Base-by-base conservation (phyloP, 2,888 invertebrate genomes). In the Hydrotaea diabolus region DNA sequence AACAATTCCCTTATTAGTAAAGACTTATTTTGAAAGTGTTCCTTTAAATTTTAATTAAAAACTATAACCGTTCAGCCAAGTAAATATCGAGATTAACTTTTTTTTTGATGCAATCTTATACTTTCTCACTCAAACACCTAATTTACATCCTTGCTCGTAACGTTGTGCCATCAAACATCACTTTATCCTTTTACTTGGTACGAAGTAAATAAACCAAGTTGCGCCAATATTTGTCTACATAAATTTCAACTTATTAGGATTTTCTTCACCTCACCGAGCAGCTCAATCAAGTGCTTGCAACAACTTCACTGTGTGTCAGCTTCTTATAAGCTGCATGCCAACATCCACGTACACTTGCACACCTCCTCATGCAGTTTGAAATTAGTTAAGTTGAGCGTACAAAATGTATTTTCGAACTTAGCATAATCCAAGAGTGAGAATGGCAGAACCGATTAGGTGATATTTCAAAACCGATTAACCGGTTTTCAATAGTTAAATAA, bases 31-130 rank as follows among this genome's bases (percentile, higher is more conserved):
- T 23, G 76, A 72, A 72, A 72, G 75, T 23, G 55, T 75, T 15
- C 74, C 31, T 1, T 75, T 55, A 15, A 74, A 76, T 19, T 57
- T 59, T 21, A 76, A 76, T 59, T 77, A 82, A 62, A 82, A 77
- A 53, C 71, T 66, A 62, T 49, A 72, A 7, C 72, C 64, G 4
- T 77, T 73, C 15, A 36, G 71, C 43, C 77, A 64, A 69, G 73
- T 77, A 46, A 80, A 66, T 49, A 78, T 64, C 7, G 7, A 39
- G 36, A 64, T 64, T 36, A 64, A 8, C 2, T 13, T 64, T 57
- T 9, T 64, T 64, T 11, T 31, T 31, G 0, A n/a, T 19, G 11
- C n/a, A 4, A 39, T 36, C 36, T 64, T 64, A n/a, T n/a, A 64
- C n/a, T 57, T 57, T 57, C 15, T 5, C 57, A 19, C 57, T 64